Evolutionary conservation across 1,140 invertebrate genomes (phyloP).

Genomic region (Pissodes strobi): DNA sequence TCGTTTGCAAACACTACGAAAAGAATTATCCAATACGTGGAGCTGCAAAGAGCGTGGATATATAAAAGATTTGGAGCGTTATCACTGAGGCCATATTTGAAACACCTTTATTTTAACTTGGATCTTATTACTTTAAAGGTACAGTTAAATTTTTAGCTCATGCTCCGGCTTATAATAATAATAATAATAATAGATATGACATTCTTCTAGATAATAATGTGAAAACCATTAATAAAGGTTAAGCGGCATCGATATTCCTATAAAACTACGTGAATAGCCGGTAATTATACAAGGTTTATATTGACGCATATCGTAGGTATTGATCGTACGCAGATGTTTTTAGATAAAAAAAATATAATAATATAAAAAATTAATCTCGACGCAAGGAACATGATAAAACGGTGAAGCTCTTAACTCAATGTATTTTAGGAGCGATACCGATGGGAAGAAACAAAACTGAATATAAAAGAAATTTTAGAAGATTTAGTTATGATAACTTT

Average conservation of each 20-base stretch:
- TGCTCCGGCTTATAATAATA: too few species aligned
- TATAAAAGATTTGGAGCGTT: conserved; percentile 36
- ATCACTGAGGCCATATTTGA: conserved; percentile 39
- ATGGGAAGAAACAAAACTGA: conserved; percentile 20
- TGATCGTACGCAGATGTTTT: too few species aligned
- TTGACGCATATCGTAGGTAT: too few species aligned
- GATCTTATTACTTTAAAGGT: conserved; percentile 19
- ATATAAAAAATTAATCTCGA: too few species aligned
- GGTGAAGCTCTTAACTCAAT: too few species aligned
- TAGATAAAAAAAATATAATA: too few species aligned
- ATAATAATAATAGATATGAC: too few species aligned
- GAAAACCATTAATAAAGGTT: background rate
- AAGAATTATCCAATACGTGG: conserved; percentile 22
- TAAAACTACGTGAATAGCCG: background rate
- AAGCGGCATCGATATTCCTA: background rate
- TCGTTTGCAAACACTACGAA: background rate
- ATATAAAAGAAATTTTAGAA: conserved; percentile 32
- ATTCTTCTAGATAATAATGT: too few species aligned
- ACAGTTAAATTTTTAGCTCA: background rate
- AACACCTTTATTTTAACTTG: conserved; percentile 39
- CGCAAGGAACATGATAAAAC: too few species aligned
- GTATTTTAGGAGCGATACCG: conserved; percentile 30
- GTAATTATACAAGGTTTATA: too few species aligned
- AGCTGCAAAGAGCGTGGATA: conserved; percentile 24
- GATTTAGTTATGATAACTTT: conserved; percentile 42